Evolutionary conservation across 2,888 invertebrate genomes (phyloP).

Genomic region (Campopleginae sp.): DNA sequence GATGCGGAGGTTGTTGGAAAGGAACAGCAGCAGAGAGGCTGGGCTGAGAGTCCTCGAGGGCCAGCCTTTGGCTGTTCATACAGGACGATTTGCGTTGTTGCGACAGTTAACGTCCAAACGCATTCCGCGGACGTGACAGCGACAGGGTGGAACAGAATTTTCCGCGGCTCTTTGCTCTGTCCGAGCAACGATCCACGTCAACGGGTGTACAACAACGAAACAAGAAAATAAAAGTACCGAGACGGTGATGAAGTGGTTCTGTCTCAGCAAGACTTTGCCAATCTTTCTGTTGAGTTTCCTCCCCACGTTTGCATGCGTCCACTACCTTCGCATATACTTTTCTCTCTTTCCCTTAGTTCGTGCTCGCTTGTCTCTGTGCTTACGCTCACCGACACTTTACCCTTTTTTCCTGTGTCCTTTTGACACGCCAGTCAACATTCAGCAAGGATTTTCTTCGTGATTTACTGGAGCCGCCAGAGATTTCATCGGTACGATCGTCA

Average conservation of each 20-base stretch:
- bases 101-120: conserved; percentile 76
- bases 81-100: conserved; percentile 69
- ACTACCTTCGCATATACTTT: neutral
- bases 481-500: neutral
- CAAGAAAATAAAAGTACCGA: conserved; percentile 31
- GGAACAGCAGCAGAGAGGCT: neutral
- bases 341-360: neutral
- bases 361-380: neutral
- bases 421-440: conserved; percentile 5
- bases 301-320: neutral
- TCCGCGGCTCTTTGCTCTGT: conserved; percentile 63
- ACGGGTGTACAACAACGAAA: conserved; percentile 1
- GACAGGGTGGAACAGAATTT: conserved; percentile 74
- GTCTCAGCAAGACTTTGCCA: conserved; percentile 55
- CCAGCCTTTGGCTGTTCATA: conserved; percentile 2
- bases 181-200: conserved; percentile 25
- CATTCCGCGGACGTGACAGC: conserved; percentile 75
- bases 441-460: neutral
- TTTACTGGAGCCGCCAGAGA: neutral
- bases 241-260: conserved; percentile 75
- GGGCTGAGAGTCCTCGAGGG: conserved; percentile 48
- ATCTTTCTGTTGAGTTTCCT: conserved; percentile 68
- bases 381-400: neutral
- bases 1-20: neutral
- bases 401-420: neutral